Base-by-base conservation (phyloP, 1,140 invertebrate genomes). In the Aphelinus atriplicis region DNA sequence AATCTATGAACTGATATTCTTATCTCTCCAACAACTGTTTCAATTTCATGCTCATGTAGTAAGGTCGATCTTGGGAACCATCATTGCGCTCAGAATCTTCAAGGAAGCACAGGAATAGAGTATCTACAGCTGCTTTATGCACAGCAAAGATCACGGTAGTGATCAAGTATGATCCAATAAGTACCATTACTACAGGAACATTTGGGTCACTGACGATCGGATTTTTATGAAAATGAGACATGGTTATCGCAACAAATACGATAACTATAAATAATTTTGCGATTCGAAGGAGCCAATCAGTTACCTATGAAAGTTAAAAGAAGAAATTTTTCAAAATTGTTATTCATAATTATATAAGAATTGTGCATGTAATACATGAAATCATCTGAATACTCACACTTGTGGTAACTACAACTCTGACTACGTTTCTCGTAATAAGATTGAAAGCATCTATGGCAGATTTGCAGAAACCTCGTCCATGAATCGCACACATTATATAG, bases 81-180 rank as follows among this genome's bases (percentile, higher is more conserved):
- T 99, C 97, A 87, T 99, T 97, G 64, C 94, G 90, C 87, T 99
- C 97, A 79, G 93, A 93, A 84, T 99, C 98, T 90, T 98, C 96
- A 87, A 98, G 89, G 90, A 98, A 99, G 85, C 97, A 98, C 1
- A 99, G 89, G 87, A 99, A 98, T 56, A 98, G 85, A 0, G 97
- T 99, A 83, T 99, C 96, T 1, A 98, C 95, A 7, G 96, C 97
- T 92, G 97, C 97, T 0, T 92, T 92, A 84, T 98, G 98, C 0
- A 99, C 97, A 75, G 92, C 92, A 87, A 99, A 99, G 90, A 99
- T 99, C 64, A 94, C 89, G 42, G 58, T 77, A 1, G 76, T 74
- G 7, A 94, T 90, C 45, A 93, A 86, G 55, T 78, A 84, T 1
- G 91, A 88, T 47, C 90, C 92, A 64, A 92, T 76, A 1, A 80